Evolutionary conservation across 2,797 vertebrate genomes (phyloP).

Genomic region (Melanotaenia nigrans): DNA sequence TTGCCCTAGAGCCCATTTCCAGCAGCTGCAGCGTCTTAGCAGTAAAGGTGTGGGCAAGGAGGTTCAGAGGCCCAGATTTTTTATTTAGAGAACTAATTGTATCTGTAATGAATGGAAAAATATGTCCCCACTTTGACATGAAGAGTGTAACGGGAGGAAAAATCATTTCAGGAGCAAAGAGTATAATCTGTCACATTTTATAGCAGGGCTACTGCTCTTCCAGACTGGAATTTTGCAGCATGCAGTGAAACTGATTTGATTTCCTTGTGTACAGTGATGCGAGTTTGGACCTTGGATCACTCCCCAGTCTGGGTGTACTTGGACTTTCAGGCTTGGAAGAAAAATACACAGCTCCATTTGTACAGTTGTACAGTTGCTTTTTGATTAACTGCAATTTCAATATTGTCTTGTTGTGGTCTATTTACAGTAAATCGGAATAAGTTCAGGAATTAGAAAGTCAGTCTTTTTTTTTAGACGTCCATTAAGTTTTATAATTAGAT

Average conservation of each 20-base stretch:
- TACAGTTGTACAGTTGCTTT: slow-evolving; percentile 29
- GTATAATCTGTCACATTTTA: slow-evolving; percentile 77
- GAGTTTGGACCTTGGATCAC: slow-evolving; percentile 51
- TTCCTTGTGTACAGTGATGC: slow-evolving; percentile 55
- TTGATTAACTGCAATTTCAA: slow-evolving; percentile 25
- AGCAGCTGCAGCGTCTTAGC: slow-evolving; percentile 27
- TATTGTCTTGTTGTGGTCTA: slow-evolving; percentile 15
- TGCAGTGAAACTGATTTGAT: slow-evolving; percentile 73
- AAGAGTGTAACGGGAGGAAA: slow-evolving; percentile 63
- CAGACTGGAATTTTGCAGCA: slow-evolving; percentile 71
- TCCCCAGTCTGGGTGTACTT: slow-evolving; percentile 41
- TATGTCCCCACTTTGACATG: slow-evolving; percentile 57
- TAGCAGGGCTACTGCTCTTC: slow-evolving; percentile 65
- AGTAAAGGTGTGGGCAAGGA: slow-evolving; percentile 21
- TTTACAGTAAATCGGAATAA: slow-evolving; percentile 9
- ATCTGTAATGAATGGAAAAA: slow-evolving; percentile 72
- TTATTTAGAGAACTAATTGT: slow-evolving; percentile 34
- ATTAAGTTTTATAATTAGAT: slow-evolving; percentile 5
- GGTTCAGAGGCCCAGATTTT: slow-evolving; percentile 38
- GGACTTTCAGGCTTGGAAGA: slow-evolving; percentile 52
- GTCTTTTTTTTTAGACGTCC: slow-evolving; percentile 5
- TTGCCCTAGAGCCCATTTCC: slow-evolving; percentile 31
- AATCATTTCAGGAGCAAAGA: slow-evolving; percentile 68
- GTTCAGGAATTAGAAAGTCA: not conserved
- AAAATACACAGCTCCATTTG: slow-evolving; percentile 28